Percentiles rank a stretch among this genome's conserved stretches.
phyloP scores from a whole-genome alignment of 2,888 invertebrate species.

The Lycophotia porphyrea region DNA sequence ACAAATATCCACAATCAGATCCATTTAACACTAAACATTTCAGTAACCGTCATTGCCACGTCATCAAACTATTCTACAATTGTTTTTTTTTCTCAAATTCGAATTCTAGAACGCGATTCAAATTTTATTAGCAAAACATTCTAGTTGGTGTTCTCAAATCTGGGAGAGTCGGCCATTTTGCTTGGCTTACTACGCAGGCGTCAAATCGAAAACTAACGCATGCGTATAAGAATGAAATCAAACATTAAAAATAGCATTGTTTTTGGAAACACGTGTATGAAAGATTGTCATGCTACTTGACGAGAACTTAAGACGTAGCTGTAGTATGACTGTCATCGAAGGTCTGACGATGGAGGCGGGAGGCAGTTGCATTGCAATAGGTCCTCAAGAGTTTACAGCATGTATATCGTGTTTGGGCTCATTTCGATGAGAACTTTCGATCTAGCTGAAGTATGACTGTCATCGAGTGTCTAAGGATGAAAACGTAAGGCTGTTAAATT shows the following conservation, averaged over 20 bases:
- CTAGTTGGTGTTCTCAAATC: constrained; percentile 73
- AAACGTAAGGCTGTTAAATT: too few relatives aligned
- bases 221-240: constrained; percentile 74
- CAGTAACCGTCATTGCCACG: not conserved
- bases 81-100: constrained; percentile 37
- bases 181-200: constrained; percentile 76
- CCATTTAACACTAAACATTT: constrained; percentile 15
- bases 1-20: constrained; percentile 51
- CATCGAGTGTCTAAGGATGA: too few relatives aligned
- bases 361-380: too few relatives aligned
- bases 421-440: too few relatives aligned
- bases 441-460: too few relatives aligned
- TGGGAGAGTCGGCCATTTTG: constrained; percentile 80
- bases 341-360: too few relatives aligned
- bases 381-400: too few relatives aligned
- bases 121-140: constrained; percentile 72
- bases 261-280: constrained; percentile 65
- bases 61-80: constrained; percentile 4
- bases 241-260: constrained; percentile 73
- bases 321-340: too few relatives aligned
- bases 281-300: too few relatives aligned
- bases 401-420: too few relatives aligned
- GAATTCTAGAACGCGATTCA: constrained; percentile 56
- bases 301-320: too few relatives aligned
- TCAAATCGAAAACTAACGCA: constrained; percentile 68